Base-by-base conservation (phyloP, 2,113 vertebrate species). In the Chitala chitala region DNA sequence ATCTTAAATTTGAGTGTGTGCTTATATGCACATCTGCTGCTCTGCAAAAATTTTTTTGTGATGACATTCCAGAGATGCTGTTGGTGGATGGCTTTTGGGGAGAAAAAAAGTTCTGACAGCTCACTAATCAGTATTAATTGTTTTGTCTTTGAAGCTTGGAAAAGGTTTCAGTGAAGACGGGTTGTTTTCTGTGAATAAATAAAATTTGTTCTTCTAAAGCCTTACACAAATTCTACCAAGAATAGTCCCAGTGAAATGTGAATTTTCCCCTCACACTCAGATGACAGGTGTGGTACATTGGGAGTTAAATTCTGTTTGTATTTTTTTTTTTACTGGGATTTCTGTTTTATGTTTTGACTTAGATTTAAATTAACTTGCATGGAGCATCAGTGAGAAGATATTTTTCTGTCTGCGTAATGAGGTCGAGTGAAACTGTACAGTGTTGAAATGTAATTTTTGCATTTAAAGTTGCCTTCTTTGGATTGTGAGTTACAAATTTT, bases 241-340 rank as follows among this genome's bases (percentile, higher is more conserved):
- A 94, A 89, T 91, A 93, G 89, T 87, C 78, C 78, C 83, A 53
- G 88, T 94, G 88, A 94, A 94, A 91, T 93, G 92, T 93, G 92
- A 88, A 92, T 87, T 20, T 22, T 61, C 29, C 13, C 13, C 38
- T 46, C n/a, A n/a, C n/a, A 44, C 70, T 24, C 9, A n/a, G 6
- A 15, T 22, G 42, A 26, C 71, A 33, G 55, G 17, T 24, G 0
- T 5, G 6, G 17, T 17, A 5, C 22, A 59, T 42, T 36, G 36
- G n/a, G n/a, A n/a, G n/a, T n/a, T n/a, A n/a, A n/a, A 59, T 20
- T 26, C 54, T 5, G 22, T 31, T 46, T 58, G n/a, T 55, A 36
- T 59, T 46, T 31, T 24, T 66, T 22, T 42, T 72, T 17, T 44
- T 72, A 46, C 3, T 22, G 22, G 55, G 71, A 72, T 72, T 72